Evolutionary conservation across 2,888 invertebrate species (phyloP).

Genomic region (Thecocarcelia acutangulata): DNA sequence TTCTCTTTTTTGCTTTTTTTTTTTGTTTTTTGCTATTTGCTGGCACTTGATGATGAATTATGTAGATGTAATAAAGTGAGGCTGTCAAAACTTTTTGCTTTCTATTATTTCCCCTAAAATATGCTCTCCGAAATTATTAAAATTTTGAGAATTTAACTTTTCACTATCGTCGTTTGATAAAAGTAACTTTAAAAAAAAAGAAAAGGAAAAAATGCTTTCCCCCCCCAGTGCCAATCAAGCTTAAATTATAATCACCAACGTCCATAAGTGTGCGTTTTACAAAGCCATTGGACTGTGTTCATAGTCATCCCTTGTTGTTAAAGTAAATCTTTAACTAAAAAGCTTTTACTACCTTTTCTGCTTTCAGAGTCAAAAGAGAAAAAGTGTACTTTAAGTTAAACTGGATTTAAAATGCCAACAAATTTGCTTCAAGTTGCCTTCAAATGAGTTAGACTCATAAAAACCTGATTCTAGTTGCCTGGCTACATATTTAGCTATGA

Average conservation of each 20-base stretch:
- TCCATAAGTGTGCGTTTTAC: constrained; percentile 11
- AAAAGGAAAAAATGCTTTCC: neutral
- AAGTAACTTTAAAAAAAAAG: constrained; percentile 21
- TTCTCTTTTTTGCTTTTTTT: no score
- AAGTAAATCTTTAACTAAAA: no score
- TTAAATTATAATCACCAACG: constrained; percentile 57
- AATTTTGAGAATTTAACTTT: constrained; percentile 54
- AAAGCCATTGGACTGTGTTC: constrained; percentile 18
- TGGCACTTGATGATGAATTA: constrained; percentile 36
- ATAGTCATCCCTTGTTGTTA: no score
- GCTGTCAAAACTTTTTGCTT: constrained; percentile 43
- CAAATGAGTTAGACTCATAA: no score
- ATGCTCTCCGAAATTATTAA: constrained; percentile 19
- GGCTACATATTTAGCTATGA: no score
- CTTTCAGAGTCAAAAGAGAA: no score
- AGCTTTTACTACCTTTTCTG: no score
- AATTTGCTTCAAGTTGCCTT: no score
- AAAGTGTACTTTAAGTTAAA: no score
- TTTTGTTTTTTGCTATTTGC: neutral
- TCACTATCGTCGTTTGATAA: constrained; percentile 34
- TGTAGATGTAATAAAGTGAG: constrained; percentile 51
- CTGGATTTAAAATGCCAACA: no score
- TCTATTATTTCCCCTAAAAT: constrained; percentile 15
- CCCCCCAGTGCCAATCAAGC: constrained; percentile 41
- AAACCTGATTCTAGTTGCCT: no score